These are phyloP conservation scores for Protobothrops mucrosquamatus DNA, from an alignment of 2,113 vertebrate species.

Conservation along the genomic window DNA sequence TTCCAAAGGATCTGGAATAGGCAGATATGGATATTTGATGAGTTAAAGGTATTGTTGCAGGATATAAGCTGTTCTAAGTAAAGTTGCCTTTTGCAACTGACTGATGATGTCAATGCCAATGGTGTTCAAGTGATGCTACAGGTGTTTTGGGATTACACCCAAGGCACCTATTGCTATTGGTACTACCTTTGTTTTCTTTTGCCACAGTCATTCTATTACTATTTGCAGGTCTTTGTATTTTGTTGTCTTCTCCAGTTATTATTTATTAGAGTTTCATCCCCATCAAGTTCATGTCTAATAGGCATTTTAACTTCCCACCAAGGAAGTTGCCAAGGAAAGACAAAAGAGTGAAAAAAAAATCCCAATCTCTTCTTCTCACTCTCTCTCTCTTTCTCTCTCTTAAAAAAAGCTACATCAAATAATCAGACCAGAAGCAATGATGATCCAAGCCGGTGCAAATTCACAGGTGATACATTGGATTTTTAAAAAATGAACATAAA, in stretches of 20 bases:
- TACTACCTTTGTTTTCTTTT: neutral
- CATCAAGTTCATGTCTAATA: neutral
- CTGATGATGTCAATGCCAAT: neutral
- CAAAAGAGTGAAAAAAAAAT: neutral
- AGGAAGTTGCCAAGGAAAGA: neutral
- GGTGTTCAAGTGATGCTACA: neutral
- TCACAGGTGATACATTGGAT: neutral
- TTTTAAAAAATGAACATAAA: neutral
- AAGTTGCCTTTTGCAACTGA: neutral
- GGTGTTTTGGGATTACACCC: neutral
- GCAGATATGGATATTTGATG: neutral
- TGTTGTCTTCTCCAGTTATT: neutral
- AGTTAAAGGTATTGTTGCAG: neutral
- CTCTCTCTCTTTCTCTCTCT: neutral
- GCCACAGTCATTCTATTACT: neutral
- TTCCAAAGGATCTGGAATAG: neutral
- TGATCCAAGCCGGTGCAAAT: neutral
- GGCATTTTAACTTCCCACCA: neutral
- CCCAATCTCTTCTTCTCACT: too few species aligned
- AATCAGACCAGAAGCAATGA: neutral
- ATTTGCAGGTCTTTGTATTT: neutral
- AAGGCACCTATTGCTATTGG: neutral
- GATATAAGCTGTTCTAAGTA: neutral
- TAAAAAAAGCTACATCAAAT: neutral
- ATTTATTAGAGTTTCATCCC: neutral